A percentile compares a stretch with the other conserved stretches of the same genome.
These are phyloP conservation scores for Thysanoteuthis rhombus DNA, from an alignment of 2,888 invertebrate genomes.

Conservation along the genomic window DNA sequence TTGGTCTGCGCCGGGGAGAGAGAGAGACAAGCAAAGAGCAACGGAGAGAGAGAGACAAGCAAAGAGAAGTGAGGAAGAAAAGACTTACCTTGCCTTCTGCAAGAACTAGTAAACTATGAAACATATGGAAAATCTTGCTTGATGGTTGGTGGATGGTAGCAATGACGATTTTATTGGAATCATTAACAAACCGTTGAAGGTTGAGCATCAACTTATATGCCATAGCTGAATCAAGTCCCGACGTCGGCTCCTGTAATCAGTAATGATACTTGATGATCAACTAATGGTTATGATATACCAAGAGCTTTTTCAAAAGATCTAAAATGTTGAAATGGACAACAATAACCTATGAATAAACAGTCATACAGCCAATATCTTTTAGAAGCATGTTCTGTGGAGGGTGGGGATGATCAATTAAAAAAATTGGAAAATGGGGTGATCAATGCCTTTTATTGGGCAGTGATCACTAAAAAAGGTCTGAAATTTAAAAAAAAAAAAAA, in stretches of 20 bases:
- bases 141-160: constrained; percentile 85
- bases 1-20: too few relatives aligned
- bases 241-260: constrained; percentile 79
- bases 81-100: constrained; percentile 72
- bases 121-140: constrained; percentile 85
- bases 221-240: constrained; percentile 83
- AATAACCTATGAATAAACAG: too few relatives aligned
- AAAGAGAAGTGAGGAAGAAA: neutral
- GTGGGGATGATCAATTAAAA: too few relatives aligned
- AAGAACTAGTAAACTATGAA: constrained; percentile 76
- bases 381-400: too few relatives aligned
- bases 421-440: too few relatives aligned
- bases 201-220: constrained; percentile 80
- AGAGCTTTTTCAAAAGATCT: neutral
- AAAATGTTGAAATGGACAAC: neutral
- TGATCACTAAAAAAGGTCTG: too few relatives aligned
- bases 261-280: neutral
- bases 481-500: too few relatives aligned
- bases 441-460: too few relatives aligned
- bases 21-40: too few relatives aligned
- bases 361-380: too few relatives aligned
- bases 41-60: too few relatives aligned
- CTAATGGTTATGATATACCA: too few relatives aligned
- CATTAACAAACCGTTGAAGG: constrained; percentile 79
- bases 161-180: constrained; percentile 82